Evolutionary conservation across 2,888 invertebrate genomes (phyloP).

Genomic region (Pycnomerus fuliginosus): DNA sequence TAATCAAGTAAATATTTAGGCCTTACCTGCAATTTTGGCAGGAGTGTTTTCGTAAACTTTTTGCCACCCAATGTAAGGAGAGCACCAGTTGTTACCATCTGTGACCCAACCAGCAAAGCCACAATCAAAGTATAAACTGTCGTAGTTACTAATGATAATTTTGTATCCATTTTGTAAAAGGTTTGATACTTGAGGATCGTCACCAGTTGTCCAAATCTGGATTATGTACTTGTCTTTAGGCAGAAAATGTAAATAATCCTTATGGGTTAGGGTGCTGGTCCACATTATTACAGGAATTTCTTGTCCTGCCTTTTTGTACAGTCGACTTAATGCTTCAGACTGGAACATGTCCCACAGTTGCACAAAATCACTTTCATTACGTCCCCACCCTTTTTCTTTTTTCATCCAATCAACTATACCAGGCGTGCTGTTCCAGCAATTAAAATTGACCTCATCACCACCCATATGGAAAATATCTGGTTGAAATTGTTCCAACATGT

Average conservation of each 20-base stretch:
- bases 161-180: conserved; percentile 71
- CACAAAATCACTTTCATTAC: conserved; percentile 57
- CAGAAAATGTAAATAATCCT: conserved; percentile 64
- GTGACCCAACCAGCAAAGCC: conserved; percentile 83
- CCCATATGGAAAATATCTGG: conserved; percentile 87
- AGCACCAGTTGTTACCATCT: conserved; percentile 84
- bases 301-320: conserved; percentile 57
- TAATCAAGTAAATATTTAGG: neutral
- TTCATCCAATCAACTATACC: conserved; percentile 70
- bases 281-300: conserved; percentile 70
- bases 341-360: conserved; percentile 78
- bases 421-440: conserved; percentile 76
- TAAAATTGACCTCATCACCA: conserved; percentile 71
- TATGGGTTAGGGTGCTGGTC: conserved; percentile 78
- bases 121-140: conserved; percentile 83
- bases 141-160: conserved; percentile 83
- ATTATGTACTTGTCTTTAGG: conserved; percentile 76
- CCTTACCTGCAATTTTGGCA: conserved; percentile 57
- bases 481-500: conserved; percentile 70
- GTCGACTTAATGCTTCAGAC: conserved; percentile 60
- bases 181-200: conserved; percentile 64
- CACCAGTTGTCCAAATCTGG: conserved; percentile 77
- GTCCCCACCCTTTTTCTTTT: conserved; percentile 62
- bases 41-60: conserved; percentile 79
- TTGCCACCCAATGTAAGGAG: conserved; percentile 89